These are phyloP conservation scores for Euwallacea similis DNA, from an alignment of 1,140 invertebrate species.

Conservation along the genomic window DNA sequence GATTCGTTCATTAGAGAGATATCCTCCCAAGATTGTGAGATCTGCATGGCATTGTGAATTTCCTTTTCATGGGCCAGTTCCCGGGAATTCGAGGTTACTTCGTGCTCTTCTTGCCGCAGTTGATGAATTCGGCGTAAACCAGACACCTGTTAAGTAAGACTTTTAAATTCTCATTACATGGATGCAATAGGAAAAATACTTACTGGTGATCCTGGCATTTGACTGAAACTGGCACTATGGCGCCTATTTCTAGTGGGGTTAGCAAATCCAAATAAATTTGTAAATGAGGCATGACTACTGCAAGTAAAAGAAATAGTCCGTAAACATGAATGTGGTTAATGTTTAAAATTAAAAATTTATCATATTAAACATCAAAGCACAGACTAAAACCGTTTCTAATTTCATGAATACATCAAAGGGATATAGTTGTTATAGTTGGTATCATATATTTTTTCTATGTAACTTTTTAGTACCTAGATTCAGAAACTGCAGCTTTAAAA, in stretches of 20 bases:
- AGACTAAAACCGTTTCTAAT: too few relatives aligned
- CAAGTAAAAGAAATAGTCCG: background rate
- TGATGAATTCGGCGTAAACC: conserved; percentile 81
- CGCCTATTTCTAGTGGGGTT: conserved; percentile 66
- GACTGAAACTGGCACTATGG: conserved; percentile 83
- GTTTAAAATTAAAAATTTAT: too few relatives aligned
- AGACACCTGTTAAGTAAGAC: conserved; percentile 55
- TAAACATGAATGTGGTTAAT: too few relatives aligned
- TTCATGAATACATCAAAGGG: too few relatives aligned
- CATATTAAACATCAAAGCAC: too few relatives aligned
- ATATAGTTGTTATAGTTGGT: too few relatives aligned
- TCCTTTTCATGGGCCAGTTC: conserved; percentile 89
- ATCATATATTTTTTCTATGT: too few relatives aligned
- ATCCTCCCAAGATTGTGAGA: conserved; percentile 89
- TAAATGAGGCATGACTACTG: conserved; percentile 56
- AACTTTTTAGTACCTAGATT: background rate
- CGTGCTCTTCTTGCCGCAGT: conserved; percentile 83
- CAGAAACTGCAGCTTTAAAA: background rate
- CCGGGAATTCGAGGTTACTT: conserved; percentile 74
- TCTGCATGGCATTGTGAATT: conserved; percentile 83
- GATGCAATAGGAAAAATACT: conserved; percentile 44
- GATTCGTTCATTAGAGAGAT: conserved; percentile 72
- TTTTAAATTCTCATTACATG: background rate
- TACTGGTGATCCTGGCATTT: conserved; percentile 60
- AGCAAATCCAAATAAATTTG: conserved; percentile 59